phyloP scores from a whole-genome alignment of 2,888 invertebrate species.

The Leptinotarsa rubiginosa region DNA sequence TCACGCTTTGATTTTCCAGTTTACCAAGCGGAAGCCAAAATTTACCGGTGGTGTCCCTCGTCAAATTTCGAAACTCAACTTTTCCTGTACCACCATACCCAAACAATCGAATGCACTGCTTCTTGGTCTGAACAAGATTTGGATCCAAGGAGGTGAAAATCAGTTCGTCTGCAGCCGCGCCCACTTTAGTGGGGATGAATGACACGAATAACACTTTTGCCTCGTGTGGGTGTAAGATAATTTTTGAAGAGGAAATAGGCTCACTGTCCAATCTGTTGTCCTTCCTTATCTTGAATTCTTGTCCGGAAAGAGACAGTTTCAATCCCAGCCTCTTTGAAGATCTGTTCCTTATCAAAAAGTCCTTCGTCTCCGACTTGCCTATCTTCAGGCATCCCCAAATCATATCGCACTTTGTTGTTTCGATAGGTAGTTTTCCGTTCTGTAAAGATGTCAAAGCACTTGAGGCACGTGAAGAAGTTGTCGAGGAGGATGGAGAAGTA shows the following conservation, averaged over 20 bases:
- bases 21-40: conserved; percentile 72
- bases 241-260: conserved; percentile 59
- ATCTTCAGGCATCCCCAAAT: conserved; percentile 73
- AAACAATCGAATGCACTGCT: conserved; percentile 67
- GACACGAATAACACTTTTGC: conserved; percentile 69
- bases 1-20: conserved; percentile 63
- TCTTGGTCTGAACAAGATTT: conserved; percentile 54
- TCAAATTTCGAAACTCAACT: conserved; percentile 63
- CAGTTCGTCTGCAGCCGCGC: conserved; percentile 70
- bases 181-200: conserved; percentile 70
- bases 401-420: conserved; percentile 70
- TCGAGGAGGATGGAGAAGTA: conserved; percentile 9
- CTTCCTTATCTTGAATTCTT: conserved; percentile 66
- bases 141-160: conserved; percentile 68
- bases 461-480: conserved; percentile 51
- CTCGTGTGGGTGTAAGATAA: conserved; percentile 70
- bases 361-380: conserved; percentile 69
- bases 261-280: conserved; percentile 60
- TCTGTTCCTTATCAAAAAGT: conserved; percentile 71
- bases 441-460: conserved; percentile 60
- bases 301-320: conserved; percentile 67
- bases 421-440: conserved; percentile 68
- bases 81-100: conserved; percentile 73
- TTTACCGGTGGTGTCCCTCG: conserved; percentile 70
- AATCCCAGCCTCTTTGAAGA: conserved; percentile 70